phyloP scores from a whole-genome alignment of 2,113 vertebrate species.

The Vireo altiloquus region DNA sequence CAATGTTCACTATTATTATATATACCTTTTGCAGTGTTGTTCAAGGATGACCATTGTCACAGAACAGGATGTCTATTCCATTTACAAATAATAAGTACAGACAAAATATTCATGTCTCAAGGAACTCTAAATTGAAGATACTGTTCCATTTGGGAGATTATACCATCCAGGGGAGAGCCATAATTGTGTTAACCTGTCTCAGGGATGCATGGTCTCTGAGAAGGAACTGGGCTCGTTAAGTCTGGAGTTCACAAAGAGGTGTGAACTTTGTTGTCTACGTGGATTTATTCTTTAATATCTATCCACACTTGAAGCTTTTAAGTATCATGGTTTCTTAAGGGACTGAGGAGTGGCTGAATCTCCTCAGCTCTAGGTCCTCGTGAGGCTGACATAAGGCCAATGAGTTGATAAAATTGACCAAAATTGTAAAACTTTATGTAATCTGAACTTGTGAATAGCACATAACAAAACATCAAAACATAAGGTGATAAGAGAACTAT shows the following conservation, averaged over 20 bases:
- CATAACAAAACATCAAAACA: background rate
- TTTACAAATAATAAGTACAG: background rate
- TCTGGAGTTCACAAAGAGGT: background rate
- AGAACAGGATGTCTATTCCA: background rate
- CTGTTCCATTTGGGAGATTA: background rate
- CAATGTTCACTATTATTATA: background rate
- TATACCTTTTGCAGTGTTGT: background rate
- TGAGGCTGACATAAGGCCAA: background rate
- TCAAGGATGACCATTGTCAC: background rate
- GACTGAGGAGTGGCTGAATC: background rate
- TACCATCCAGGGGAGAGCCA: background rate
- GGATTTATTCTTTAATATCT: background rate
- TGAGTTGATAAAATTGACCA: background rate
- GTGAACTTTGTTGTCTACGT: background rate
- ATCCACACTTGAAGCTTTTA: background rate
- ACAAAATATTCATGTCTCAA: background rate
- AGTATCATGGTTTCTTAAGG: background rate
- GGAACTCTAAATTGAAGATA: background rate
- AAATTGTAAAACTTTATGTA: background rate
- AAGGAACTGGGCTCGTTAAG: background rate
- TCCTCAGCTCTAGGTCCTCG: background rate
- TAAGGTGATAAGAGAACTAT: background rate
- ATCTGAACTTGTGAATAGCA: accelerated
- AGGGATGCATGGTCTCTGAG: background rate
- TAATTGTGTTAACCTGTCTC: background rate